Conservation (phyloP, 1,140 invertebrate species). For the Philaenus spumarius region DNA sequence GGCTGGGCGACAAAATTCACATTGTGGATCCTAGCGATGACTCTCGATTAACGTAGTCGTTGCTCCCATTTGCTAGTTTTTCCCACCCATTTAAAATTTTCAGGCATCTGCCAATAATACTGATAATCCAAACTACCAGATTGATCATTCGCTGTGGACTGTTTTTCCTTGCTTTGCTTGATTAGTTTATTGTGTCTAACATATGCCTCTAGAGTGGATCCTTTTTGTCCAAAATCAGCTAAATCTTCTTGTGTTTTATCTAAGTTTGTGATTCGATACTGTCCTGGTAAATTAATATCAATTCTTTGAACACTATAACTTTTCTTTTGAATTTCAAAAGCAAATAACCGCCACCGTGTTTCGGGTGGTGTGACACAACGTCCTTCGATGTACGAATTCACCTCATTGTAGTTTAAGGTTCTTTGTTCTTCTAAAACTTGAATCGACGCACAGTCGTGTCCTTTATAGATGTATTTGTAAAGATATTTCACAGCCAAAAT, state of each 20-base stretch:
- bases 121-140: too few relatives aligned
- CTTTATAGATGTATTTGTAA: too few relatives aligned
- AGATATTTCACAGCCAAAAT: too few relatives aligned
- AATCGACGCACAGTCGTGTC: too few relatives aligned
- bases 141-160: background rate
- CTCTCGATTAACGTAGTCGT: background rate
- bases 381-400: background rate
- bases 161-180: background rate
- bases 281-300: background rate
- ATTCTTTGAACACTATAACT: background rate
- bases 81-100: too few relatives aligned
- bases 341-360: background rate
- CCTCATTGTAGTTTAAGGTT: background rate
- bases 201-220: background rate
- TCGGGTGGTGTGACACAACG: too few relatives aligned
- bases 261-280: background rate
- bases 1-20: background rate
- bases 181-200: background rate
- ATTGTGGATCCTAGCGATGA: too few relatives aligned
- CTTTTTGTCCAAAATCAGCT: background rate
- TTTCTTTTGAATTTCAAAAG: background rate
- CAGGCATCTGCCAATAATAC: background rate
- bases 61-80: too few relatives aligned
- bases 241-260: background rate
- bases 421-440: background rate